phyloP scores from a whole-genome alignment of 2,888 invertebrate genomes.

The Synergus japonicus region DNA sequence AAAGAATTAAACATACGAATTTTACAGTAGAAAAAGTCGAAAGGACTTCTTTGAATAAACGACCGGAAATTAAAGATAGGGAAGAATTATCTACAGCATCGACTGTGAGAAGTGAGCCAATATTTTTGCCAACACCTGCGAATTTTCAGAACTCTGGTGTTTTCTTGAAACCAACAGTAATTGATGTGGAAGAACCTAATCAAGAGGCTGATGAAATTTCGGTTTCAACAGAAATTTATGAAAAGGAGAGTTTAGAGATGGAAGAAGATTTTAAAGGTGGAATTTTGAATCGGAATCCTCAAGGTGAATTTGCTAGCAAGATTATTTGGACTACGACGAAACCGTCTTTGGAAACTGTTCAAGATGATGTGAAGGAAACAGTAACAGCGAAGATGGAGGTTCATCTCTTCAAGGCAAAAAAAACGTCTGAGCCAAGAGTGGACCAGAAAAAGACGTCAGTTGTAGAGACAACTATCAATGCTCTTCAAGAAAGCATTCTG shows the following conservation, averaged over 20 bases:
- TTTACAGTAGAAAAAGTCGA: conserved; percentile 65
- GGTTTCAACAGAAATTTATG: conserved; percentile 61
- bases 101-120: conserved; percentile 49
- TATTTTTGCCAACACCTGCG: conserved; percentile 49
- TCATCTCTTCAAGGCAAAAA: conserved; percentile 43
- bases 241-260: conserved; percentile 59
- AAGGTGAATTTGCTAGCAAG: conserved; percentile 58
- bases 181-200: conserved; percentile 52
- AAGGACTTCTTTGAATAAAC: conserved; percentile 54
- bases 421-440: neutral
- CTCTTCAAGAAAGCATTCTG: neutral
- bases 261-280: conserved; percentile 52
- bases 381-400: conserved; percentile 50
- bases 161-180: neutral
- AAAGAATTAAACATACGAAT: conserved; percentile 60
- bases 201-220: conserved; percentile 60
- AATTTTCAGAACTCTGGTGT: conserved; percentile 41
- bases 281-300: conserved; percentile 28
- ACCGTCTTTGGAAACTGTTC: conserved; percentile 32
- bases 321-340: conserved; percentile 68
- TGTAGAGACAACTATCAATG: neutral
- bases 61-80: conserved; percentile 49
- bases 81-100: conserved; percentile 55
- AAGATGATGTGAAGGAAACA: conserved; percentile 51
- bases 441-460: neutral